Evolutionary conservation across 2,888 invertebrate genomes (phyloP).

Genomic region (Himalopsyche kuldschensis): DNA sequence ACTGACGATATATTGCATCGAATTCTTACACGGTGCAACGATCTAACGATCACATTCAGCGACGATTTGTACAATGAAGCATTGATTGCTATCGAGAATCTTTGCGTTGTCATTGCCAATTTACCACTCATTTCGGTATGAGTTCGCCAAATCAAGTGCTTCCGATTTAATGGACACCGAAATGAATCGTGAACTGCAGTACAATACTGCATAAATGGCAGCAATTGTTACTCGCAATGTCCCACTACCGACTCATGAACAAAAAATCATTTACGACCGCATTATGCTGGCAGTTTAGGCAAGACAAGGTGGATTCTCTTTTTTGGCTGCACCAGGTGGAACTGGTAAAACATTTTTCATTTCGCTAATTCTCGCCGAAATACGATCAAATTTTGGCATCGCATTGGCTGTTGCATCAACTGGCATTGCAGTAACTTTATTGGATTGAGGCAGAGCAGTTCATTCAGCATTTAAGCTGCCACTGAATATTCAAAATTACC

Average conservation of each 20-base stretch:
- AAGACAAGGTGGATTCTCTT: too few relatives aligned
- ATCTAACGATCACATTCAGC: neutral
- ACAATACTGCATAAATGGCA: neutral
- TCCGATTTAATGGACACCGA: too few relatives aligned
- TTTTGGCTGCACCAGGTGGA: too few relatives aligned
- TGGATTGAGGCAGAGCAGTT: neutral
- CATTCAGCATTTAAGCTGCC: constrained; percentile 46
- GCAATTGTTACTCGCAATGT: neutral
- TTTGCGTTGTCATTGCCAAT: constrained; percentile 41
- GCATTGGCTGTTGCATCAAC: neutral
- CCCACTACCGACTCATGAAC: neutral
- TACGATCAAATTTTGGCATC: neutral
- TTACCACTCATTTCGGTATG: neutral
- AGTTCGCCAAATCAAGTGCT: too few relatives aligned
- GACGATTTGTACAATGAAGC: constrained; percentile 41
- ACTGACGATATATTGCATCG: neutral
- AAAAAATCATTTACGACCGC: constrained; percentile 4
- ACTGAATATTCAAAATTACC: constrained; percentile 38
- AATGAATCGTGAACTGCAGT: too few relatives aligned
- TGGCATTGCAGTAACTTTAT: neutral
- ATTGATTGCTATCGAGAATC: constrained; percentile 43
- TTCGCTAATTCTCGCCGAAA: too few relatives aligned
- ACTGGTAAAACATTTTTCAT: too few relatives aligned
- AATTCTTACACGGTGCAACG: neutral
- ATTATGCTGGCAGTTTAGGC: too few relatives aligned